Evolutionary conservation across 2,888 invertebrate species (phyloP).

Genomic region (Coelopa pilipes): DNA sequence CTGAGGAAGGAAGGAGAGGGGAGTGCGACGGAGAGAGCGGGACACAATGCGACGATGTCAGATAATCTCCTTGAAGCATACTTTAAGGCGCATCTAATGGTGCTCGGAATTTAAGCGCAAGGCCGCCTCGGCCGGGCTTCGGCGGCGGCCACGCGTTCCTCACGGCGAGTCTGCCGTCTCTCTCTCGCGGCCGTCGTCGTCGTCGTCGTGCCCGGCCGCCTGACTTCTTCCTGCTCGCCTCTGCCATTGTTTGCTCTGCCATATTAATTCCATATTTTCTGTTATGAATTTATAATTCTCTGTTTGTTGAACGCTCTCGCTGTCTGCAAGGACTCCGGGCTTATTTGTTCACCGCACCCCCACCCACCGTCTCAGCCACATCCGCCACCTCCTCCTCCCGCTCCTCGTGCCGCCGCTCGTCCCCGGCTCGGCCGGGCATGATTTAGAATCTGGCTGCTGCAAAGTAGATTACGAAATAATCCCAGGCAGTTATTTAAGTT

Average conservation of each 20-base stretch:
- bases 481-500: conserved; percentile 57
- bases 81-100: conserved; percentile 65
- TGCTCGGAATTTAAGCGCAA: conserved; percentile 56
- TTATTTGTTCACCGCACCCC: conserved; percentile 20
- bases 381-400: neutral
- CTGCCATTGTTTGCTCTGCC: conserved; percentile 53
- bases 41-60: conserved; percentile 50
- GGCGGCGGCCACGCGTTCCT: too few relatives aligned
- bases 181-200: neutral
- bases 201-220: too few relatives aligned
- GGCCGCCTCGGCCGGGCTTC: neutral
- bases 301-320: conserved; percentile 32
- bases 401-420: conserved; percentile 12
- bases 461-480: conserved; percentile 60
- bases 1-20: conserved; percentile 18
- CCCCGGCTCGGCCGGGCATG: conserved; percentile 16
- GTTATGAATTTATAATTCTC: conserved; percentile 59
- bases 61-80: conserved; percentile 64
- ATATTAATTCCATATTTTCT: conserved; percentile 59
- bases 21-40: conserved; percentile 40
- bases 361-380: neutral
- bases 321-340: conserved; percentile 5
- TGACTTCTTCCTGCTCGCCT: conserved; percentile 8
- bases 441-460: conserved; percentile 31
- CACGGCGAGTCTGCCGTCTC: too few relatives aligned